phyloP scores from a whole-genome alignment of 2,888 invertebrate genomes.

The Athalia rosae region DNA sequence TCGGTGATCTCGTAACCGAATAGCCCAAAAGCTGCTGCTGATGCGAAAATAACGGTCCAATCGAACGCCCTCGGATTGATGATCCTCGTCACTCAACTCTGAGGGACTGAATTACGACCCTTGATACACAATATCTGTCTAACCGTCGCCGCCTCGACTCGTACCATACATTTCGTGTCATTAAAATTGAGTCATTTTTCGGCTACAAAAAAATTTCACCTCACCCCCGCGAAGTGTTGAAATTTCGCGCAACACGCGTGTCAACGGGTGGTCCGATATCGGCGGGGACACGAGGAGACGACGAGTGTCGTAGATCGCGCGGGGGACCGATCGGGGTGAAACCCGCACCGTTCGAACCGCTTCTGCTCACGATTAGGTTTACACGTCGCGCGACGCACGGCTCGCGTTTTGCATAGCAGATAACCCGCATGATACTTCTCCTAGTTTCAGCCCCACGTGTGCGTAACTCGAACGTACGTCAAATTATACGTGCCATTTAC shows the following conservation, averaged over 20 bases:
- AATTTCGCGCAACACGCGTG: constrained; percentile 6
- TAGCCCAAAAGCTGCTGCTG: neutral
- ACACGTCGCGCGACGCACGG: neutral
- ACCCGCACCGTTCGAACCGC: constrained; percentile 11
- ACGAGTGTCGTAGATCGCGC: neutral
- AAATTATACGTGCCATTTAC: too few relatives aligned
- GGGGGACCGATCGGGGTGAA: neutral
- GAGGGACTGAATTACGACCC: neutral
- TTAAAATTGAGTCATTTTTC: too few relatives aligned
- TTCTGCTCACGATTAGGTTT: neutral
- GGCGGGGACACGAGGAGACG: neutral
- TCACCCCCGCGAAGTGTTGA: neutral
- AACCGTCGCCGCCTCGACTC: too few relatives aligned
- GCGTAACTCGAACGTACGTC: neutral
- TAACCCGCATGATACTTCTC: constrained; percentile 42
- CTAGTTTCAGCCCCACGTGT: constrained; percentile 1
- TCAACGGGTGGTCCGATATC: neutral
- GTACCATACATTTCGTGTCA: too few relatives aligned
- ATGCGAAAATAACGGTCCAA: constrained; percentile 38
- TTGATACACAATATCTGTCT: neutral
- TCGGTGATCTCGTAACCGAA: constrained; percentile 16
- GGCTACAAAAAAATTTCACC: neutral
- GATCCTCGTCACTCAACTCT: neutral
- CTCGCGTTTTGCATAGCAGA: constrained; percentile 36
- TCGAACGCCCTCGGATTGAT: constrained; percentile 10